phyloP scores from a whole-genome alignment of 2,797 vertebrate genomes.

The Peromyscus nudipes region DNA sequence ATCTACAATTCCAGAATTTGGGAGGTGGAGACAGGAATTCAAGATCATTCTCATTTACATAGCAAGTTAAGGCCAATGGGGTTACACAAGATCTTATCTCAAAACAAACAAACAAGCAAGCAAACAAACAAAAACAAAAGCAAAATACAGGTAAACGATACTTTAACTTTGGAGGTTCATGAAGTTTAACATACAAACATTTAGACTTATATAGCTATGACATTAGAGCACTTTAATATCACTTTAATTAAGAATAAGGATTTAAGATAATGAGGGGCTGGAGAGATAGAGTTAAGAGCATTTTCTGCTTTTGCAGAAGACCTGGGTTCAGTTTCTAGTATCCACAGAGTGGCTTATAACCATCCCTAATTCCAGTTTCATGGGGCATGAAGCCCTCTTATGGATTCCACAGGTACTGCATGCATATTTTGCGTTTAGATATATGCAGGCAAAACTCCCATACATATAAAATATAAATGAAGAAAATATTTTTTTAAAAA shows the following conservation, averaged over 20 bases:
- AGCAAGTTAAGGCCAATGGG: neutral
- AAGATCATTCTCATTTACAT: neutral
- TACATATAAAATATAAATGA: neutral
- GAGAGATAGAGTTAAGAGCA: neutral
- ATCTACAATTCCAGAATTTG: neutral
- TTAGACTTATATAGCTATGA: slow-evolving; percentile 37
- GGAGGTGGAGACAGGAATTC: neutral
- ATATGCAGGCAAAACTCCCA: neutral
- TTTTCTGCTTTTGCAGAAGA: neutral
- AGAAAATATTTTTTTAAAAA: neutral
- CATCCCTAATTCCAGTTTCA: neutral
- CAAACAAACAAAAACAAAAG: neutral
- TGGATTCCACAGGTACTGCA: neutral
- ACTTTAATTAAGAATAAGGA: slow-evolving; percentile 52
- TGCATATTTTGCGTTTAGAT: neutral
- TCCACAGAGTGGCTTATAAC: neutral
- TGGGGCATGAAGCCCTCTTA: neutral
- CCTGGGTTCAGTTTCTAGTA: neutral
- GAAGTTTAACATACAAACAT: slow-evolving; percentile 6
- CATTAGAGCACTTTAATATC: slow-evolving; percentile 59
- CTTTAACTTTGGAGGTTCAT: slow-evolving; percentile 37
- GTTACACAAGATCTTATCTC: neutral
- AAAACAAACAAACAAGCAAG: neutral
- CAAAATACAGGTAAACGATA: slow-evolving; percentile 51
- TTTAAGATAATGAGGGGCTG: neutral